phyloP scores from a whole-genome alignment of 2,797 vertebrate genomes.

The Nannoperca obscura region DNA sequence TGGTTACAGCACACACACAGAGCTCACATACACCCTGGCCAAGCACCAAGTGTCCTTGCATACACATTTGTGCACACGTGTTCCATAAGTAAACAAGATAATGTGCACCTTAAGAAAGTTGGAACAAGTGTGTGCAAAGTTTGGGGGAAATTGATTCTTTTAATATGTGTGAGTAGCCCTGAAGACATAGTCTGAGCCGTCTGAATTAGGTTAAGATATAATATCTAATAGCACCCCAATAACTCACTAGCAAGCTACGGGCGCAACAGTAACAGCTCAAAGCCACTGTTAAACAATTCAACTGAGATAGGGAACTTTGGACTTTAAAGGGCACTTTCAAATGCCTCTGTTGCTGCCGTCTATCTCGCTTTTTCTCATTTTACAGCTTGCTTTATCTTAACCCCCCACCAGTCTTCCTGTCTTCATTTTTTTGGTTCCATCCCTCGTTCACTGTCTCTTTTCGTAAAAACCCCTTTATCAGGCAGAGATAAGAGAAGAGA shows the following conservation, averaged over 20 bases:
- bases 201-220: too few species aligned
- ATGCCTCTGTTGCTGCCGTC: slow-evolving; percentile 49
- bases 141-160: slow-evolving; percentile 72
- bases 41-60: background rate
- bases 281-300: slow-evolving; percentile 72
- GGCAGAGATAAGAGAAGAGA: slow-evolving; percentile 70
- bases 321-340: slow-evolving; percentile 70
- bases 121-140: slow-evolving; percentile 46
- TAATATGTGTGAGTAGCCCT: slow-evolving; percentile 71
- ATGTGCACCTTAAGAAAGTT: slow-evolving; percentile 41
- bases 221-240: slow-evolving; percentile 73
- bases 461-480: slow-evolving; percentile 72
- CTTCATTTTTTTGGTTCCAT: slow-evolving; percentile 49
- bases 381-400: slow-evolving; percentile 62
- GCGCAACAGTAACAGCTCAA: slow-evolving; percentile 56
- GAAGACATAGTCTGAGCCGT: slow-evolving; percentile 65
- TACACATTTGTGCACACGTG: background rate
- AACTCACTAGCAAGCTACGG: slow-evolving; percentile 69
- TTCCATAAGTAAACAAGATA: slow-evolving; percentile 30
- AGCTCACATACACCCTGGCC: slow-evolving; percentile 21
- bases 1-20: slow-evolving; percentile 26
- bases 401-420: slow-evolving; percentile 34
- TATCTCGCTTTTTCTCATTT: slow-evolving; percentile 68
- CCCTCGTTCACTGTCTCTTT: slow-evolving; percentile 66
- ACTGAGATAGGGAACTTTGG: slow-evolving; percentile 62